Base-by-base conservation (phyloP, 2,797 vertebrate genomes). In the Amblyraja radiata region DNA sequence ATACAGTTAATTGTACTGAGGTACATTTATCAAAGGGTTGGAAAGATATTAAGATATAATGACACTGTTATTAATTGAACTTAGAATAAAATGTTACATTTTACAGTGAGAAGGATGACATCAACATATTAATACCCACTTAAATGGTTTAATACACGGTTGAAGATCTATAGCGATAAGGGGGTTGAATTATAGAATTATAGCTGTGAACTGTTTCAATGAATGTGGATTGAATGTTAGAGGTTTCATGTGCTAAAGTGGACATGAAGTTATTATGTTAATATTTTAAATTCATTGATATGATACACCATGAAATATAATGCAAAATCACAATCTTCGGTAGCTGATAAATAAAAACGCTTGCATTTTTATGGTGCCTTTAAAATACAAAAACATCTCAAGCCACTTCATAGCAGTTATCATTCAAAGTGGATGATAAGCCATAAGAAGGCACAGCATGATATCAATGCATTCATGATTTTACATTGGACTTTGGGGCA, bases 11-110 rank as follows among this genome's bases (percentile, higher is more conserved):
- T 76, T 71, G 23, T 4, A 46, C 10, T 39, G 83, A n/a, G 54
- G 25, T 88, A 65, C 63, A n/a, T 1, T 74, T 92, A 76, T 46
- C 90, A 25, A 11, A 28, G 39, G 9, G 90, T 74, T 58, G 73
- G 16, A 71, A 92, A 92, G 23, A 54, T 76, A 76, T 92, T 92
- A 76, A 76, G 23, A 39, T 76, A 6, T 76, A 58, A n/a, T 76
- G 90, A 92, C 39, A 92, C 21, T 25, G 23, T 76, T 92, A 74
- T 58, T 92, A 92, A 92, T 76, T 71, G 39, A 92, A 74, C 18
- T 90, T 90, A 39, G 68, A 39, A 46, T 71, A 73, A 91, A 28
- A 13, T 92, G 71, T 76, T 91, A 32, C 21, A 25, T 8, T 92
- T 92, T 92, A 36, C 28, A n/a, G 76, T 58, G 23, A 92, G 65